phyloP scores from a whole-genome alignment of 2,113 vertebrate genomes.

The Lethenteron reissneri region DNA sequence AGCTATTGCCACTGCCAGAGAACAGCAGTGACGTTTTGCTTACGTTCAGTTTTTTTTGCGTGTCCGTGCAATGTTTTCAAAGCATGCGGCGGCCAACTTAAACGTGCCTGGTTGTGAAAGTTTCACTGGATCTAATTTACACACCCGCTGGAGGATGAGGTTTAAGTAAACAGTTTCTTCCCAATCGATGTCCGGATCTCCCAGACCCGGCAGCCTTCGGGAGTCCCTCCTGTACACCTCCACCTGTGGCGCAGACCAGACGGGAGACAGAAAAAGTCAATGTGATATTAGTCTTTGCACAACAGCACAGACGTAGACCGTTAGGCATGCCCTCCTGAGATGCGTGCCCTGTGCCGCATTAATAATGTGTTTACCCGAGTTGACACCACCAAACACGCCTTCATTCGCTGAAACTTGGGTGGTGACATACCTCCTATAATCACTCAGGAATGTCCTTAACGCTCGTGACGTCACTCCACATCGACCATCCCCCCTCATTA shows the following conservation, averaged over 20 bases:
- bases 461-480: no score
- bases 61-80: background rate
- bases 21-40: background rate
- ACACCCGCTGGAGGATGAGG: constrained; percentile 82
- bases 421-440: no score
- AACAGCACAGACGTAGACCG: no score
- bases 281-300: no score
- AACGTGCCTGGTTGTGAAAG: background rate
- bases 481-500: no score
- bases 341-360: no score
- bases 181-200: constrained; percentile 94
- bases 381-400: no score
- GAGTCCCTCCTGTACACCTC: constrained; percentile 92
- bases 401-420: no score
- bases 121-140: background rate
- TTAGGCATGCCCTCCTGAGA: no score
- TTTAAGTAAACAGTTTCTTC: constrained; percentile 96
- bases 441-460: no score
- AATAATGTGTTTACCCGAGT: no score
- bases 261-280: no score
- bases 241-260: constrained; percentile 26
- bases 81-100: background rate
- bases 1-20: background rate
- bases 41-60: background rate
- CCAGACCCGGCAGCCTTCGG: constrained; percentile 83